Conservation (phyloP, 2,797 vertebrate species). For the Poeciliopsis infans region DNA sequence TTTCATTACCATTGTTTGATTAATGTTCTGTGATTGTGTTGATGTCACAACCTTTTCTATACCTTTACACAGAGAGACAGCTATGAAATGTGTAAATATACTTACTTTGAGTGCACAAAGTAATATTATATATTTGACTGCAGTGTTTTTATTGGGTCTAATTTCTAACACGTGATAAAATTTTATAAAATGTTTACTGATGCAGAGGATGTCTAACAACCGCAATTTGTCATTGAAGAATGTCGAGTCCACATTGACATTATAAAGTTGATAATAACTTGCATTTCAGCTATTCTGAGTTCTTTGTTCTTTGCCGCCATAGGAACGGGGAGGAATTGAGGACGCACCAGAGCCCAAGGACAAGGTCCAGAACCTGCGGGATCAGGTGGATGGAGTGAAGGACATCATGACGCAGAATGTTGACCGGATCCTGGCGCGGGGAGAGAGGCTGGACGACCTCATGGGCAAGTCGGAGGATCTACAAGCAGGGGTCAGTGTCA, state of each 20-base stretch:
- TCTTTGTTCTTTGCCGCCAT: neutral
- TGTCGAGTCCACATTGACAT: neutral
- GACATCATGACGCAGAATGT: slow-evolving; percentile 93
- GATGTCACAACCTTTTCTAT: neutral
- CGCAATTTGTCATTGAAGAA: neutral
- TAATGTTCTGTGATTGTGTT: neutral
- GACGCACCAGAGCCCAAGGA: slow-evolving; percentile 56
- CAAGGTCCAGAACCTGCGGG: slow-evolving; percentile 81
- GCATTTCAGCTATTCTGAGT: neutral
- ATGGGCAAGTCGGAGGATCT: slow-evolving; percentile 92
- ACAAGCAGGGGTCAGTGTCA: slow-evolving; percentile 86
- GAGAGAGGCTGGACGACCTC: slow-evolving; percentile 91
- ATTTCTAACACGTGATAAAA: no score
- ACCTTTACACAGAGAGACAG: neutral
- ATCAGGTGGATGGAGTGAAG: slow-evolving; percentile 91
- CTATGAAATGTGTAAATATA: neutral
- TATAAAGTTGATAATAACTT: neutral
- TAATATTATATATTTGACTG: neutral
- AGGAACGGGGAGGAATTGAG: slow-evolving; percentile 72
- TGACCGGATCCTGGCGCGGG: slow-evolving; percentile 92
- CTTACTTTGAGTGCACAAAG: neutral
- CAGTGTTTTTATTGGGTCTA: no score
- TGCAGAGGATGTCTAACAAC: neutral
- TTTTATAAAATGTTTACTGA: neutral
- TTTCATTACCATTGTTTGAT: neutral